Conservation (phyloP, 2,888 invertebrate genomes). For the Brachypterus glaber region DNA sequence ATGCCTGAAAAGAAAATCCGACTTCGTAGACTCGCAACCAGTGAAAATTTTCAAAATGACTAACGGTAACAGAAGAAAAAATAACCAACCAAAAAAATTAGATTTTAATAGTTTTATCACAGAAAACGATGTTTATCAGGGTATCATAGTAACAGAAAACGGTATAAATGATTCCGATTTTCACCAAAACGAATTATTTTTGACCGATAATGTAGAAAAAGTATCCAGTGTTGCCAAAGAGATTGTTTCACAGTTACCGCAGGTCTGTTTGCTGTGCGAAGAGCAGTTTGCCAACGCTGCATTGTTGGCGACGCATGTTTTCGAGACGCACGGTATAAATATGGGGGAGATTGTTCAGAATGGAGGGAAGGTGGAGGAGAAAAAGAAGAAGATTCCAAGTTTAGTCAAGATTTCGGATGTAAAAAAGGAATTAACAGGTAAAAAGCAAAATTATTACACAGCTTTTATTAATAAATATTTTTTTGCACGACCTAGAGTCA, state of each 20-base stretch:
- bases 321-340: constrained; percentile 45
- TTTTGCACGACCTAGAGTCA: too few relatives aligned
- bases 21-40: constrained; percentile 22
- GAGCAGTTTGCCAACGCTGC: constrained; percentile 41
- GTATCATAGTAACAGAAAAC: too few relatives aligned
- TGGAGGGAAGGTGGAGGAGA: constrained; percentile 19
- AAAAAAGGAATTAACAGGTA: constrained; percentile 23
- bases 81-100: constrained; percentile 37
- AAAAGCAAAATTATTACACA: too few relatives aligned
- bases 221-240: constrained; percentile 1
- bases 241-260: constrained; percentile 31
- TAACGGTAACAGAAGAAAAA: constrained; percentile 35
- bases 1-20: constrained; percentile 30
- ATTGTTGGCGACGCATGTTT: constrained; percentile 44
- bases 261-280: constrained; percentile 46
- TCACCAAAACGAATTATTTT: background rate
- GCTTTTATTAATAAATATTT: too few relatives aligned
- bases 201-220: background rate
- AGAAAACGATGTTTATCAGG: too few relatives aligned
- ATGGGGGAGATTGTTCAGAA: constrained; percentile 32
- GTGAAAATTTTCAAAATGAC: constrained; percentile 32
- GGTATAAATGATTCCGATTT: too few relatives aligned
- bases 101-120: constrained; percentile 18
- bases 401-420: constrained; percentile 38
- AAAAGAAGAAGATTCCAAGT: constrained; percentile 36